These are phyloP conservation scores for Thaumetopoea pityocampa DNA, from an alignment of 1,140 invertebrate species.

Conservation along the genomic window DNA sequence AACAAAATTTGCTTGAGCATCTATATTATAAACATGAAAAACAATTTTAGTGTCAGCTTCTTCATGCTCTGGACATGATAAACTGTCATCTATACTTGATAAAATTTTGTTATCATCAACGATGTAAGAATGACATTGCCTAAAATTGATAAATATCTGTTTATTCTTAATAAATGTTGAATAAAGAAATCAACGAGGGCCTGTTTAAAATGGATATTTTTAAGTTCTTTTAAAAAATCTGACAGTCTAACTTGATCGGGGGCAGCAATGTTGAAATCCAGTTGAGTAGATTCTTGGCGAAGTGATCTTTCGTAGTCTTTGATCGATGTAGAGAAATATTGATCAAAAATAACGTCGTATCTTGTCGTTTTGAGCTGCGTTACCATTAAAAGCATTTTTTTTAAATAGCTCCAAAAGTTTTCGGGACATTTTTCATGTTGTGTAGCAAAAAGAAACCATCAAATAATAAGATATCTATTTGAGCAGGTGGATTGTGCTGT, in stretches of 20 bases:
- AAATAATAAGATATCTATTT: constrained; percentile 19
- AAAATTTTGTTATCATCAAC: constrained; percentile 11
- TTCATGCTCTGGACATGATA: constrained; percentile 13
- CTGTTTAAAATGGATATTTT: constrained; percentile 34
- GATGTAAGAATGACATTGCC: constrained; percentile 12
- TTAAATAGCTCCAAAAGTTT: constrained; percentile 21
- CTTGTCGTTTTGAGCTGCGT: constrained; percentile 12
- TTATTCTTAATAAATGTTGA: constrained; percentile 22
- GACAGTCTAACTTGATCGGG: constrained; percentile 23
- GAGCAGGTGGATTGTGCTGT: constrained; percentile 4
- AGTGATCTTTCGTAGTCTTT: constrained; percentile 24
- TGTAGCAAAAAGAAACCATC: constrained; percentile 26
- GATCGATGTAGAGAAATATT: constrained; percentile 26
- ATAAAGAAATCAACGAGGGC: constrained; percentile 33
- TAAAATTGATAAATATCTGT: constrained; percentile 14
- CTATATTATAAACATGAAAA: constrained; percentile 5
- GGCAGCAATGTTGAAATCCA: constrained; percentile 18
- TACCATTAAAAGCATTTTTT: constrained; percentile 21
- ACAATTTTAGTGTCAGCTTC: constrained; percentile 20
- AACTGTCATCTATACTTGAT: constrained; percentile 10
- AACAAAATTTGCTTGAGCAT: not conserved
- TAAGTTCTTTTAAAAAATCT: constrained; percentile 28
- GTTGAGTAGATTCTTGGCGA: constrained; percentile 18
- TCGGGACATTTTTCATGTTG: constrained; percentile 21
- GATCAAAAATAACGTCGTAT: constrained; percentile 26